Evolutionary conservation across 2,113 vertebrate genomes (phyloP).

Genomic region (Oreotrochilus melanogaster): DNA sequence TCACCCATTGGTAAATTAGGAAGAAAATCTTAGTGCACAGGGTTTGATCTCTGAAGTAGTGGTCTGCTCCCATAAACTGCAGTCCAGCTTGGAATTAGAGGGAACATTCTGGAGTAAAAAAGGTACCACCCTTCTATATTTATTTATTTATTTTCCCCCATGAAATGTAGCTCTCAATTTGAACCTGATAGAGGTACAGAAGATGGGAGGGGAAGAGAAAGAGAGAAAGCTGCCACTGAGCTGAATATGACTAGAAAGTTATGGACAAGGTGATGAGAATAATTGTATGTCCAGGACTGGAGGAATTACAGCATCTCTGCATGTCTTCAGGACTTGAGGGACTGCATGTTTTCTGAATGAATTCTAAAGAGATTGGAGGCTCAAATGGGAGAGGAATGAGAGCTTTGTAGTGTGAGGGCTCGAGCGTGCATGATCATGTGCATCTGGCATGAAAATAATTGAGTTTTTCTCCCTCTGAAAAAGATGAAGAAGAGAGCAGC

Average conservation of each 20-base stretch:
- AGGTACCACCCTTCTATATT: background rate
- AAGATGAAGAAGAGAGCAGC: background rate
- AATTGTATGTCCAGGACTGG: background rate
- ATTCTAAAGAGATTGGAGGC: background rate
- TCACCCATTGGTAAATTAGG: background rate
- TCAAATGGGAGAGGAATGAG: background rate
- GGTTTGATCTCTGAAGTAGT: background rate
- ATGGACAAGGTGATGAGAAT: background rate
- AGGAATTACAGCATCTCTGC: background rate
- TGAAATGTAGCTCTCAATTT: background rate
- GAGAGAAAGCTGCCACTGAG: background rate
- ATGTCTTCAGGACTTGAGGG: background rate
- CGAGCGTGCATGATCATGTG: fast-evolving
- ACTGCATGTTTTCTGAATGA: background rate
- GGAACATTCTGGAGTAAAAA: background rate
- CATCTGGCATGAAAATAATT: background rate
- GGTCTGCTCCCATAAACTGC: background rate
- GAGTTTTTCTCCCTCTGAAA: constrained; percentile 7
- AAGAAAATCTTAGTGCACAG: background rate
- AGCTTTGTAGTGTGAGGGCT: background rate
- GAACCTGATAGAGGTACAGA: background rate
- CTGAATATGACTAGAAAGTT: constrained; percentile 2
- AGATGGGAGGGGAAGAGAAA: background rate
- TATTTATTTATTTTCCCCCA: background rate
- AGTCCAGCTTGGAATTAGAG: background rate